Evolutionary conservation across 2,113 vertebrate species (phyloP).

Genomic region (Peucedramus taeniatus): DNA sequence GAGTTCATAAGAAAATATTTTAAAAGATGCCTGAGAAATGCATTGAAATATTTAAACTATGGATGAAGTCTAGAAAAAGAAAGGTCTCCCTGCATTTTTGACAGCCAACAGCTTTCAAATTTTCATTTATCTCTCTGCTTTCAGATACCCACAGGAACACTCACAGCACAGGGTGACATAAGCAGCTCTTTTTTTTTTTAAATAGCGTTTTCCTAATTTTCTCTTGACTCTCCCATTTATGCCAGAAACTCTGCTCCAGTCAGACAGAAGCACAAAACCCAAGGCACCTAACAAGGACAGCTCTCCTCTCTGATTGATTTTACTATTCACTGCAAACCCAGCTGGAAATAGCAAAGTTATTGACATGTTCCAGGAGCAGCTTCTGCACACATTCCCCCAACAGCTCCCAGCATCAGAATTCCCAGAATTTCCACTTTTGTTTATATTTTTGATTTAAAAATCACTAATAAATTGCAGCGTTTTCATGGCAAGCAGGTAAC

Average conservation of each 20-base stretch:
- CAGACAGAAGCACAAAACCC: not conserved
- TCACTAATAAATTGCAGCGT: not conserved
- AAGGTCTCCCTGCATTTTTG: not conserved
- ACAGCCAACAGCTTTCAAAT: not conserved
- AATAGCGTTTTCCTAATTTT: not conserved
- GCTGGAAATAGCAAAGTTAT: not conserved
- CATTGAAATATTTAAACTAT: not conserved
- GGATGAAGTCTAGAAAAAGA: not conserved
- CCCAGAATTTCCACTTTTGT: not conserved
- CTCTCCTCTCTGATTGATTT: not conserved
- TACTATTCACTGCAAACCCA: not conserved
- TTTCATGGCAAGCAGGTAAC: not conserved
- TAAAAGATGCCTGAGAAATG: not conserved
- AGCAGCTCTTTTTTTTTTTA: not conserved
- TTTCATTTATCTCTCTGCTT: not conserved
- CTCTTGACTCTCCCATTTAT: not conserved
- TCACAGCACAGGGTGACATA: accelerated
- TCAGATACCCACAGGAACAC: not conserved
- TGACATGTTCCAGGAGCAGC: not conserved
- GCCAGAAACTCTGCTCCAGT: not conserved
- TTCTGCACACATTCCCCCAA: not conserved
- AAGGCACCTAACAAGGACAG: not conserved
- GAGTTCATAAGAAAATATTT: not conserved
- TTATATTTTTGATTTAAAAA: not conserved
- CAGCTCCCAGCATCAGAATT: not conserved